Conservation (phyloP, 1,140 invertebrate species). For the Tachypleus tridentatus region DNA sequence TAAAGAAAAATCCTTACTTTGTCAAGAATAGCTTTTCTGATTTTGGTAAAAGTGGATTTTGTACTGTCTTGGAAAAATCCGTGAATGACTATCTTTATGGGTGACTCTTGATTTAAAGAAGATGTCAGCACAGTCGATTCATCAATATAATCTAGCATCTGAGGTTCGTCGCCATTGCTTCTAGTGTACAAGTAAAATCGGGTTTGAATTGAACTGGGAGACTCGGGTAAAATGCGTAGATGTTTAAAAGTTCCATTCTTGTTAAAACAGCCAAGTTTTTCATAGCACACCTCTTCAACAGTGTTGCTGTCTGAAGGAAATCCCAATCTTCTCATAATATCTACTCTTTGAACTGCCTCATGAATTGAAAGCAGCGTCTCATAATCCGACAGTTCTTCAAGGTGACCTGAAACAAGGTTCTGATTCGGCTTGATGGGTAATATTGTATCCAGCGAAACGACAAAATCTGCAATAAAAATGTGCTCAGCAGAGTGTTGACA, state of each 20-base stretch:
- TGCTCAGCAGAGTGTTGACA: no score
- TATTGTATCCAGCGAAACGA: no score
- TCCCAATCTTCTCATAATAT: no score
- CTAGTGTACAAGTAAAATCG: slow-evolving; percentile 39
- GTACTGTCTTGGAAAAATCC: slow-evolving; percentile 81
- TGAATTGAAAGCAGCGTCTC: no score
- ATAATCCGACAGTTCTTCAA: no score
- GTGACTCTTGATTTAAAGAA: slow-evolving; percentile 5
- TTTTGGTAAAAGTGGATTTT: neutral
- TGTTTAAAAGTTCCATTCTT: slow-evolving; percentile 82
- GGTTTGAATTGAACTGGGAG: slow-evolving; percentile 63
- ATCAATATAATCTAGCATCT: slow-evolving; percentile 29
- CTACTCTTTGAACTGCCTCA: no score
- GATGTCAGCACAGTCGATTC: slow-evolving; percentile 4
- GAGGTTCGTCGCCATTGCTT: slow-evolving; percentile 26
- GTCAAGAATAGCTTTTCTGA: no score
- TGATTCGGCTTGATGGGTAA: no score
- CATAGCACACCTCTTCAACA: slow-evolving; percentile 51
- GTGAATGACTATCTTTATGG: slow-evolving; percentile 73
- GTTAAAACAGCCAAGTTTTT: slow-evolving; percentile 80
- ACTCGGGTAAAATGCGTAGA: slow-evolving; percentile 58
- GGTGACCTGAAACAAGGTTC: no score
- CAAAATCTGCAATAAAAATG: no score
- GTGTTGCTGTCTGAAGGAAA: no score
- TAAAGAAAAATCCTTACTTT: no score